Evolutionary conservation across 1,140 invertebrate genomes (phyloP).

Genomic region (Spodoptera litura): DNA sequence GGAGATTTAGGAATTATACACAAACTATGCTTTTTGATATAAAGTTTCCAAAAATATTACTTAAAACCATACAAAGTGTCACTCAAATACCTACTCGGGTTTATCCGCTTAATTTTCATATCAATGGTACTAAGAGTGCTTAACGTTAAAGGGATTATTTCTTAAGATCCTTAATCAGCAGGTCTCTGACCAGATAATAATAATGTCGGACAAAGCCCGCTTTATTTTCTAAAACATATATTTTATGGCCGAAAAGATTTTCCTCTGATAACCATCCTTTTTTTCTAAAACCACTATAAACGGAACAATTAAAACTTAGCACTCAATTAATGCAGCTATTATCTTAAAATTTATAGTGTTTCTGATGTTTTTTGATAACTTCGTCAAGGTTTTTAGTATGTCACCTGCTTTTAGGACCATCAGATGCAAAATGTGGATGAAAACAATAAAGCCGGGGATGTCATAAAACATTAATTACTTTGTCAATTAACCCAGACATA

Average conservation of each 20-base stretch:
- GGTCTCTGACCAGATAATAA: not conserved
- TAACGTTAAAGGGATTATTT: too few relatives aligned
- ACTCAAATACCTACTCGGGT: too few relatives aligned
- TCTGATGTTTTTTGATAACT: not conserved
- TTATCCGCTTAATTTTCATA: too few relatives aligned
- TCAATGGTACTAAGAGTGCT: too few relatives aligned
- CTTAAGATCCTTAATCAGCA: not conserved
- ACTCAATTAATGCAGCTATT: slow-evolving; percentile 10
- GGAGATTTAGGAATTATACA: too few relatives aligned
- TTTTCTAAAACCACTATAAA: slow-evolving; percentile 5
- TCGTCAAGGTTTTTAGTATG: slow-evolving; percentile 3
- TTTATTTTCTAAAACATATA: not conserved
- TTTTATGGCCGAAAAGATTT: slow-evolving; percentile 7
- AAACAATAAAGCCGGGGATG: not conserved
- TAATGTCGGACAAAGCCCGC: not conserved
- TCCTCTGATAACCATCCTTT: slow-evolving; percentile 1
- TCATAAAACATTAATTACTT: slow-evolving; percentile 11
- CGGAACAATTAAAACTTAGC: slow-evolving; percentile 18
- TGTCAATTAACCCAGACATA: not conserved
- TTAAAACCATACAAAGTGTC: too few relatives aligned
- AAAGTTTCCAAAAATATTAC: too few relatives aligned
- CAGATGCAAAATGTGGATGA: not conserved
- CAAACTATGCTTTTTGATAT: too few relatives aligned
- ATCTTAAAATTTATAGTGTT: slow-evolving; percentile 23
- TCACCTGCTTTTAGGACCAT: not conserved